phyloP scores from a whole-genome alignment of 35 echinoderm and acorn worm species.

The Apostichopus parvimensis region DNA sequence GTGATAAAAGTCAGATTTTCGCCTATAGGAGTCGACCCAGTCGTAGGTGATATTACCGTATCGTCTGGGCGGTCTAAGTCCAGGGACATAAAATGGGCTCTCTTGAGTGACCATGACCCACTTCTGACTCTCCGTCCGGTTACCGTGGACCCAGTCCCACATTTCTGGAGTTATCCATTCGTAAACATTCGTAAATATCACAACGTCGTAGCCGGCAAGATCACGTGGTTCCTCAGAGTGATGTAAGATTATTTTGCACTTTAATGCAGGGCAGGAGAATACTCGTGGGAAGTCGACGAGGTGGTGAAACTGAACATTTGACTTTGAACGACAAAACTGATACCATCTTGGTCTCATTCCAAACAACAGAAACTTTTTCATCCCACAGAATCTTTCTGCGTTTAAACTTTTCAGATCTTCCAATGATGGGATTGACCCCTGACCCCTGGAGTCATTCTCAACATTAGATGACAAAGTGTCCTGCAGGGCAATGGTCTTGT shows the following conservation, averaged over 20 bases:
- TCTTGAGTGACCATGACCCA: slow-evolving; percentile 59
- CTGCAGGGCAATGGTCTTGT: background rate
- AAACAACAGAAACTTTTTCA: slow-evolving; percentile 50
- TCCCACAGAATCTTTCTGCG: background rate
- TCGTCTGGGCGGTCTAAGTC: background rate
- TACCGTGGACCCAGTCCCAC: slow-evolving; percentile 51
- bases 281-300: slow-evolving; percentile 7
- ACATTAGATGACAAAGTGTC: background rate
- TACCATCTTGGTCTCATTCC: slow-evolving; percentile 42
- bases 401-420: background rate
- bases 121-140: slow-evolving; percentile 2
- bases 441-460: background rate
- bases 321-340: background rate
- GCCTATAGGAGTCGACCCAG: slow-evolving; percentile 36
- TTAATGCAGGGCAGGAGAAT: background rate
- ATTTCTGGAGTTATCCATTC: slow-evolving; percentile 33
- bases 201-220: slow-evolving; percentile 8
- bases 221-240: slow-evolving; percentile 21
- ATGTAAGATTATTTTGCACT: slow-evolving; percentile 27
- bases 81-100: slow-evolving; percentile 52
- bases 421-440: background rate
- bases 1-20: slow-evolving; percentile 22
- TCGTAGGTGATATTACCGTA: slow-evolving; percentile 34
- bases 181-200: slow-evolving; percentile 43
- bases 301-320: background rate